A percentile compares a stretch with the other conserved stretches of the same genome.
Evolutionary conservation across 1,140 invertebrate species (phyloP).

Genomic region (Tetramorium alpestre): DNA sequence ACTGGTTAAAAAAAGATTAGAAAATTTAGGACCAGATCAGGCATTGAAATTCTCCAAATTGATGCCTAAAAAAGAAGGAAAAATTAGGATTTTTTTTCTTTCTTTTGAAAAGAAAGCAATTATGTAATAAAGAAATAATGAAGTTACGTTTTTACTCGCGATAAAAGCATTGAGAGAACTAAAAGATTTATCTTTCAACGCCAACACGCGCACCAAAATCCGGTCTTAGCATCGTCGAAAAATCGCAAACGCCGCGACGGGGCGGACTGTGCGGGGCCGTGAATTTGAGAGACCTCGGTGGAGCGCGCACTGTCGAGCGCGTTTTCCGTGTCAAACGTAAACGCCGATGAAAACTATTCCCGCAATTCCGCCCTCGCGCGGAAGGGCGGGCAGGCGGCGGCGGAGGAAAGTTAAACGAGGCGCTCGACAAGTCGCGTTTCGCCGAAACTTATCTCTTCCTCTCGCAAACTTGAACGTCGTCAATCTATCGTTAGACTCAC

Average conservation of each 20-base stretch:
- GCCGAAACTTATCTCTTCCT: neutral
- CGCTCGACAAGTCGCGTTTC: slow-evolving; percentile 10
- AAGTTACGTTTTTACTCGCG: neutral
- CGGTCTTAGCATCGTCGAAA: neutral
- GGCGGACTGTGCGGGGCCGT: no score
- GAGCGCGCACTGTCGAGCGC: slow-evolving; percentile 6
- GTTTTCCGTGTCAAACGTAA: neutral
- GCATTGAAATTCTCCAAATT: neutral
- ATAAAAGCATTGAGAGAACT: neutral
- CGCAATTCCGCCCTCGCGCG: neutral
- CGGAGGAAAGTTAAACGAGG: slow-evolving; percentile 11
- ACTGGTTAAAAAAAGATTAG: neutral
- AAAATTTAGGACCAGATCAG: neutral
- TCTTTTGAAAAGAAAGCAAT: neutral
- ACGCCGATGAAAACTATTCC: neutral
- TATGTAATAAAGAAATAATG: neutral
- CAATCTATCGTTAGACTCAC: slow-evolving; percentile 51
- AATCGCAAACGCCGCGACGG: neutral
- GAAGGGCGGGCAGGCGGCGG: neutral
- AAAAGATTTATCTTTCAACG: neutral
- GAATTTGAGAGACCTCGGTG: neutral
- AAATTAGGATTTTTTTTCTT: neutral
- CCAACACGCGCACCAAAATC: neutral
- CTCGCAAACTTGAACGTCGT: slow-evolving; percentile 12
- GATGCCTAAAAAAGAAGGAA: neutral